Conservation (phyloP, 2,888 invertebrate genomes). For the Drosophila cognata region DNA sequence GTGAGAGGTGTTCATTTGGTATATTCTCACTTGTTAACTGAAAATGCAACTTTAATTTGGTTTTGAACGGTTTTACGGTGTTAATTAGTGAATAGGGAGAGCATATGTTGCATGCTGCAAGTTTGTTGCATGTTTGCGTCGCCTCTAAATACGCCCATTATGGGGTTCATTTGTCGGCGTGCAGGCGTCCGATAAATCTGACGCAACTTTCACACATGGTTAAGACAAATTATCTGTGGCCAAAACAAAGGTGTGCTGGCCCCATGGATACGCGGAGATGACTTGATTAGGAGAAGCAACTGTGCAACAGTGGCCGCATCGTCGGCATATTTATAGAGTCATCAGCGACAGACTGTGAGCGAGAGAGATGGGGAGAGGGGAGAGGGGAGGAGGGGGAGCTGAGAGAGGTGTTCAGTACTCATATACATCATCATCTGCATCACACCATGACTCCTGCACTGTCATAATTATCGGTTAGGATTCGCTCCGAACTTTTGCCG, state of each 20-base stretch:
- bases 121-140: constrained; percentile 42
- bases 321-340: constrained; percentile 61
- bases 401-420: constrained; percentile 21
- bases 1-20: constrained; percentile 31
- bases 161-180: constrained; percentile 70
- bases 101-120: constrained; percentile 39
- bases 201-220: constrained; percentile 79
- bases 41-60: constrained; percentile 32
- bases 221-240: constrained; percentile 73
- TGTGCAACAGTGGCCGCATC: constrained; percentile 30
- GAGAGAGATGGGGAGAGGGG: background rate
- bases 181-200: constrained; percentile 63
- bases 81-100: constrained; percentile 59
- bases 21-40: constrained; percentile 43
- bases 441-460: constrained; percentile 80
- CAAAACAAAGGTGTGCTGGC: constrained; percentile 62
- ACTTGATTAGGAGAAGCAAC: constrained; percentile 72
- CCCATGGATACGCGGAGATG: constrained; percentile 52
- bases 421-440: constrained; percentile 74
- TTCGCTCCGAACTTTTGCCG: constrained; percentile 72
- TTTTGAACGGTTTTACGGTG: constrained; percentile 27
- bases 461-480: constrained; percentile 83
- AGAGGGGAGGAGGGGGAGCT: background rate
- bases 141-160: constrained; percentile 61
- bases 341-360: constrained; percentile 31